Base-by-base conservation (phyloP, 2,113 vertebrate genomes). In the Eubucco bourcierii region DNA sequence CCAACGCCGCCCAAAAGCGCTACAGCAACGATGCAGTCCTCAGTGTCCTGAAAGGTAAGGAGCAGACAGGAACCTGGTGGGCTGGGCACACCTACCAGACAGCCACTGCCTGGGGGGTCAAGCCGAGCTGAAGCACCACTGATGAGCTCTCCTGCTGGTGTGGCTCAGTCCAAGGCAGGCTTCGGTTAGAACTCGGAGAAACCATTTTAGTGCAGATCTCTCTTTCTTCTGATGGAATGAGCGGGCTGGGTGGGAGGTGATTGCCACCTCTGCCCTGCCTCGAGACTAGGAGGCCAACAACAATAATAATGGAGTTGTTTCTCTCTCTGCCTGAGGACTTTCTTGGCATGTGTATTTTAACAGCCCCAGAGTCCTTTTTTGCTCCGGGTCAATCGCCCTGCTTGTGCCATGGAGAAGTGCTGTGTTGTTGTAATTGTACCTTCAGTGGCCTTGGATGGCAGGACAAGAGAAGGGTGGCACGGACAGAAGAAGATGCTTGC, bases 21-120 rank as follows among this genome's bases (percentile, higher is more conserved):
- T 97, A 98, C 97, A 99, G 99, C 98, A 98, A 88, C 6, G 98
- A 98, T 20, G 99, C 98, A 18, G 81, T 90, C 7, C 99, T 99
- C 90, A 97, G 97, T 18, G 97, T 99, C 88, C 96, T 79, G 19
- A 95, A 98, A 99, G 99, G 99, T 99, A 95, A 95, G 94, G 46
- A 17, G 24, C 55, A 67, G 50, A 33, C 55, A 28, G 67, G n/a
- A 33, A 19, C 31, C 10, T 11, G 33, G 4, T 29, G 61, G 58
- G 59, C 77, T 65, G 52, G 55, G 29, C 29, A 18, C 11, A 2
- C 2, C 46, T 77, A 65, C 37, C 46, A 13, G 14, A 3, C 24
- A 4, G 46, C 33, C 29, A 0, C 2, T 15, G 29, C 3, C 3
- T 34, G 13, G 15, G 28, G 2, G 47, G 41, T 15, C 18, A 37